These are phyloP conservation scores for Rissa tridactyla DNA, from an alignment of 2,113 vertebrate species.

Conservation along the genomic window DNA sequence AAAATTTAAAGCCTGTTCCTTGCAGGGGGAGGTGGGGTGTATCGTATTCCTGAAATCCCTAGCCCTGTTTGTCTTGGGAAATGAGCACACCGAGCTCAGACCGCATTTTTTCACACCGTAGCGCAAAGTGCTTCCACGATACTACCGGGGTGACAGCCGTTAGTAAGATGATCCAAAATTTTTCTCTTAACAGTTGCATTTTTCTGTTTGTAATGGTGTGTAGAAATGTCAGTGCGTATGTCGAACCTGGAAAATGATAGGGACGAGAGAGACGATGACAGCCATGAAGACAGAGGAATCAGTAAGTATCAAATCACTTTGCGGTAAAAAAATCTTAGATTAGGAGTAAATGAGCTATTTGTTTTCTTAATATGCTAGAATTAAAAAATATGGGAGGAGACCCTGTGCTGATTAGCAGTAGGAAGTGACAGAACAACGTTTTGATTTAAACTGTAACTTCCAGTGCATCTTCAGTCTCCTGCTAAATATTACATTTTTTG, in stretches of 20 bases:
- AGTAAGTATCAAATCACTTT: slow-evolving; percentile 78
- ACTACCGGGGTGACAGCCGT: neutral
- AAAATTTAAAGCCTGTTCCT: neutral
- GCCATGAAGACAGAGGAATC: slow-evolving; percentile 96
- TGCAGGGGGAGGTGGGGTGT: neutral
- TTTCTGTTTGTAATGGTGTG: slow-evolving; percentile 57
- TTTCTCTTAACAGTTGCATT: slow-evolving; percentile 49
- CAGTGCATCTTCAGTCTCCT: neutral
- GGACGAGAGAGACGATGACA: slow-evolving; percentile 95
- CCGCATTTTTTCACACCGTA: neutral
- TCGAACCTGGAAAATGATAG: slow-evolving; percentile 97
- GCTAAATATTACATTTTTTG: neutral
- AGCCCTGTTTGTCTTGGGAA: accelerated
- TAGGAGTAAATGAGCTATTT: neutral
- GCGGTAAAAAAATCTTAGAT: neutral
- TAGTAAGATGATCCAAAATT: neutral
- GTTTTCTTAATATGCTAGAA: neutral
- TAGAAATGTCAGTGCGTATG: slow-evolving; percentile 99
- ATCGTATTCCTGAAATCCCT: neutral
- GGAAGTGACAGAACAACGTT: neutral
- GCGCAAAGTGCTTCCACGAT: neutral
- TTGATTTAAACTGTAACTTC: neutral
- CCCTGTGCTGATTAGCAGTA: neutral
- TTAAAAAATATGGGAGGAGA: neutral
- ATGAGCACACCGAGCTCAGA: neutral